phyloP scores from a whole-genome alignment of 1,140 invertebrate genomes.

The Sitophilus oryzae region DNA sequence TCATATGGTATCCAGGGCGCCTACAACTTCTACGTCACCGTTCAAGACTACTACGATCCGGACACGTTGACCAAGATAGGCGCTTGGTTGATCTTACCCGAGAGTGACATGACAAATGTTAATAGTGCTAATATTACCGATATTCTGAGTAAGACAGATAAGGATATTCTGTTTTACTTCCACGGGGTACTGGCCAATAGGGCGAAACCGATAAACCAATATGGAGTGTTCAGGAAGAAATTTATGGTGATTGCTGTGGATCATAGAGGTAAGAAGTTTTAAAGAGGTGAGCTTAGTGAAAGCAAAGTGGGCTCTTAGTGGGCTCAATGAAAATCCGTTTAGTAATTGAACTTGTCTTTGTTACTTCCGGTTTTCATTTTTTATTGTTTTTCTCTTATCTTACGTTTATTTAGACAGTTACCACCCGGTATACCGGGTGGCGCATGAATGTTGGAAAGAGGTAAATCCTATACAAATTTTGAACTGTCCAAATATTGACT shows the following conservation, averaged over 20 bases:
- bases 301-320: too few species aligned
- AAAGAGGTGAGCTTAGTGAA: too few species aligned
- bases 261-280: constrained; percentile 74
- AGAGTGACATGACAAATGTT: constrained; percentile 13
- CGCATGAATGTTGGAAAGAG: too few species aligned
- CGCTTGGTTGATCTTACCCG: constrained; percentile 34
- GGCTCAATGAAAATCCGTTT: too few species aligned
- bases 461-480: too few species aligned
- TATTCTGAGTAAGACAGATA: constrained; percentile 11
- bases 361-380: too few species aligned
- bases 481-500: too few species aligned
- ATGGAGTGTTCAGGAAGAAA: constrained; percentile 26
- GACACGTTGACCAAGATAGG: constrained; percentile 26
- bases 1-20: constrained; percentile 23
- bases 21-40: constrained; percentile 33
- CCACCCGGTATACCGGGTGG: too few species aligned
- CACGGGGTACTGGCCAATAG: constrained; percentile 35
- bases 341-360: too few species aligned
- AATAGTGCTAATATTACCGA: constrained; percentile 13
- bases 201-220: constrained; percentile 14
- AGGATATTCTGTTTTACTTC: constrained; percentile 31
- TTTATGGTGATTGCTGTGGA: constrained; percentile 84
- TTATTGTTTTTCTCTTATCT: too few species aligned
- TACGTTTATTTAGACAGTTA: too few species aligned
- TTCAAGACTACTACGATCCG: constrained; percentile 18